Evolutionary conservation across 2,888 invertebrate genomes (phyloP).

Genomic region (Colostygia pectinataria): DNA sequence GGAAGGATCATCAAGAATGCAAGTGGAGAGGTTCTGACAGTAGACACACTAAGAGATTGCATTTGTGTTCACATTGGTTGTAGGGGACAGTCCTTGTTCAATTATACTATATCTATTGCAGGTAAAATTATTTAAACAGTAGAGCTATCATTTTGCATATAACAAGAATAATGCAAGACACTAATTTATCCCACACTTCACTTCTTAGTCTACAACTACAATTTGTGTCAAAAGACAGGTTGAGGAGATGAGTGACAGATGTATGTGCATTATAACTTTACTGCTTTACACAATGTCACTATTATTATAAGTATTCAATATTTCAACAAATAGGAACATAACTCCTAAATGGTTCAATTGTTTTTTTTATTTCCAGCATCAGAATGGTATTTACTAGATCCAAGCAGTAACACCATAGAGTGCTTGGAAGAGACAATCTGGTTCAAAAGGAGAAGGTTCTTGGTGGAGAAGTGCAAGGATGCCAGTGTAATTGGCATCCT

Average conservation of each 20-base stretch:
- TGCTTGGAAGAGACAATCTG: constrained; percentile 72
- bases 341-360: no score
- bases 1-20: constrained; percentile 58
- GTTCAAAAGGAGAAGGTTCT: constrained; percentile 90
- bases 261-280: no score
- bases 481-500: constrained; percentile 93
- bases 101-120: constrained; percentile 81
- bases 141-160: no score
- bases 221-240: no score
- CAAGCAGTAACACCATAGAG: constrained; percentile 57
- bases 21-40: constrained; percentile 40
- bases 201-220: no score
- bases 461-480: constrained; percentile 96
- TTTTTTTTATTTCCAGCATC: constrained; percentile 56
- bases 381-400: constrained; percentile 83
- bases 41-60: constrained; percentile 73
- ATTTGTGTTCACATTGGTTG: constrained; percentile 86
- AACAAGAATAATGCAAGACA: no score
- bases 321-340: no score
- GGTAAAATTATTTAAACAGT: no score
- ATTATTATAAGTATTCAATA: no score
- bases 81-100: constrained; percentile 85
- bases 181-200: no score
- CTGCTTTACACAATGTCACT: no score
- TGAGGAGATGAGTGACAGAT: no score